Evolutionary conservation across 2,888 invertebrate species (phyloP), one percentile per base, ranked within the genome.

Genomic region (Papilio gigon): DNA sequence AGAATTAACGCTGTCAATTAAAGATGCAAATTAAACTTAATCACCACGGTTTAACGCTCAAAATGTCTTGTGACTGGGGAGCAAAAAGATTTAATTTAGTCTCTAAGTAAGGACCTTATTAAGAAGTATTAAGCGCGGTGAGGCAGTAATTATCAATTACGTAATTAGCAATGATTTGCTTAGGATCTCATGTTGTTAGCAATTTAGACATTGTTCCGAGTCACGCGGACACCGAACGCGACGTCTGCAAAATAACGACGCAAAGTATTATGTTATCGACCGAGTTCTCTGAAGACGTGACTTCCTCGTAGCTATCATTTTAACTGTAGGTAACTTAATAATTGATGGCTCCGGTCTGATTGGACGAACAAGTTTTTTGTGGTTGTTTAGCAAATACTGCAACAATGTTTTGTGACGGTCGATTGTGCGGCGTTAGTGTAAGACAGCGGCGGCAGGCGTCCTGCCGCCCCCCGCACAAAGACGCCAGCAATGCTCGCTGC

Each of bases 71-170:
- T 40, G 42, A 33, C 37, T 37, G 42, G 30, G 3, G 25, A 56
- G 56, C 63, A 63, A 62, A 62, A 56, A 60, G 53, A 58, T 42
- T 56, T 17, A 62, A 62, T 50, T 67, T 67, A 65, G 70, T 68
- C 67, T 56, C 72, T 71, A 64, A 62, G 37, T 70, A 60, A 68
- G 63, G 65, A 47, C 40, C 53, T 69, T 53, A 65, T 69, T 65
- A 61, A 35, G 40, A 69, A 60, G 50, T 40, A 65, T 79, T 80
- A 78, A 74, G 67, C 65, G 75, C 73, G 70, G 71, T 72, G 74
- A 76, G 74, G 74, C 61, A 68, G 74, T 80, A 79, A 81, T 80
- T 80, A 78, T 75, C 77, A 81, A 82, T 83, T 83, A 81, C 75
- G 77, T 78, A 80, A 83, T 83, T 82, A 82, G 77, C 72, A 75